phyloP scores from a whole-genome alignment of 2,888 invertebrate species.

The Phyto melanocephala region DNA sequence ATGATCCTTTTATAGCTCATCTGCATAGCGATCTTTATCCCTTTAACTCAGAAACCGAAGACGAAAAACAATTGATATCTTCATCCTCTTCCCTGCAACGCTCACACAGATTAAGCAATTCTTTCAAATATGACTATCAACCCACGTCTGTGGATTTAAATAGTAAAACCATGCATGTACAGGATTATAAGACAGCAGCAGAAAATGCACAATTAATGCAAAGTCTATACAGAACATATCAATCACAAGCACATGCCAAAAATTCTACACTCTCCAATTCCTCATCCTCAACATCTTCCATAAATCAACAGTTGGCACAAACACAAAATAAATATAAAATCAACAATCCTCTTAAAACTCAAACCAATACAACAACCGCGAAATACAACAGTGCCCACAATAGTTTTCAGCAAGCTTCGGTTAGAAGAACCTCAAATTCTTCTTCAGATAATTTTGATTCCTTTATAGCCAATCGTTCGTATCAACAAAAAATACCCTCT shows the following conservation, averaged over 20 bases:
- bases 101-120: background rate
- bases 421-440: slow-evolving; percentile 74
- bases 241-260: slow-evolving; percentile 72
- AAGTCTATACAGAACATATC: slow-evolving; percentile 77
- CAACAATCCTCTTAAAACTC: background rate
- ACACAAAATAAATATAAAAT: slow-evolving; percentile 29
- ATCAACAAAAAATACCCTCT: slow-evolving; percentile 39
- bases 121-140: slow-evolving; percentile 16
- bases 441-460: slow-evolving; percentile 76
- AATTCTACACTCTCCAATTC: slow-evolving; percentile 74
- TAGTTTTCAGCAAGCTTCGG: slow-evolving; percentile 60
- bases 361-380: slow-evolving; percentile 33
- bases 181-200: slow-evolving; percentile 51
- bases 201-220: slow-evolving; percentile 71
- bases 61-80: slow-evolving; percentile 36
- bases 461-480: slow-evolving; percentile 73
- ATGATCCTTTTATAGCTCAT: slow-evolving; percentile 56
- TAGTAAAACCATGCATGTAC: slow-evolving; percentile 43
- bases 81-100: slow-evolving; percentile 1
- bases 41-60: slow-evolving; percentile 44
- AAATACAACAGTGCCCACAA: slow-evolving; percentile 6
- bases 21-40: slow-evolving; percentile 43
- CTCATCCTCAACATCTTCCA: slow-evolving; percentile 75
- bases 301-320: slow-evolving; percentile 28
- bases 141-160: background rate